Evolutionary conservation across 2,797 vertebrate genomes (phyloP).

Genomic region (Trematomus bernacchii): DNA sequence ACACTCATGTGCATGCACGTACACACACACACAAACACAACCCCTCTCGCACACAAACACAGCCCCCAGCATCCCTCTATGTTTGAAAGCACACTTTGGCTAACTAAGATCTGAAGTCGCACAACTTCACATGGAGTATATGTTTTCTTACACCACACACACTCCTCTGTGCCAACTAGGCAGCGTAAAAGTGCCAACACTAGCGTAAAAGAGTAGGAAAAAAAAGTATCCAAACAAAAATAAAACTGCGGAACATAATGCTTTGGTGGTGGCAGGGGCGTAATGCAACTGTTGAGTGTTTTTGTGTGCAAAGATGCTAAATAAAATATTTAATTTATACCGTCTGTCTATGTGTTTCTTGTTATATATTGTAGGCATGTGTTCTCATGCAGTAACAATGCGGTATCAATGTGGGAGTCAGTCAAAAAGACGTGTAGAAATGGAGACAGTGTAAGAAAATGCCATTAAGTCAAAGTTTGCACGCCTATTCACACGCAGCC

Average conservation of each 20-base stretch:
- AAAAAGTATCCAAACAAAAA: constrained; percentile 58
- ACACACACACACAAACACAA: constrained; percentile 55
- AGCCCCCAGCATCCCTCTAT: constrained; percentile 66
- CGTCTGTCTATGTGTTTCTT: constrained; percentile 36
- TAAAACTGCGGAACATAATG: constrained; percentile 47
- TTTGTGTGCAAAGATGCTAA: constrained; percentile 40
- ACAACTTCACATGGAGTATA: constrained; percentile 71
- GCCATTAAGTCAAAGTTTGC: constrained; percentile 70
- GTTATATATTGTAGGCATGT: constrained; percentile 38
- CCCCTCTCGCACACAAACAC: constrained; percentile 48
- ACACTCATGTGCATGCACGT: constrained; percentile 6
- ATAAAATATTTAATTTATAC: constrained; percentile 60
- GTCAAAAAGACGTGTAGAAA: constrained; percentile 33
- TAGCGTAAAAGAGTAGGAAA: constrained; percentile 32
- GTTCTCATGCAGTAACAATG: constrained; percentile 55
- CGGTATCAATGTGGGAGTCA: constrained; percentile 24
- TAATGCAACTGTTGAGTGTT: constrained; percentile 48
- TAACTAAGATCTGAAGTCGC: constrained; percentile 76
- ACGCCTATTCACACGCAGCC: constrained; percentile 40
- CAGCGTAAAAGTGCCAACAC: constrained; percentile 55
- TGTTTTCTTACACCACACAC: constrained; percentile 57
- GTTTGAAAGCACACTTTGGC: constrained; percentile 73
- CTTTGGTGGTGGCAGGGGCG: constrained; percentile 31
- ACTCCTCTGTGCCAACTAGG: constrained; percentile 49
- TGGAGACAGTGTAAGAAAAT: constrained; percentile 46